These are phyloP conservation scores for Hanleya hanleyi DNA, from an alignment of 2,888 invertebrate species.

Conservation along the genomic window DNA sequence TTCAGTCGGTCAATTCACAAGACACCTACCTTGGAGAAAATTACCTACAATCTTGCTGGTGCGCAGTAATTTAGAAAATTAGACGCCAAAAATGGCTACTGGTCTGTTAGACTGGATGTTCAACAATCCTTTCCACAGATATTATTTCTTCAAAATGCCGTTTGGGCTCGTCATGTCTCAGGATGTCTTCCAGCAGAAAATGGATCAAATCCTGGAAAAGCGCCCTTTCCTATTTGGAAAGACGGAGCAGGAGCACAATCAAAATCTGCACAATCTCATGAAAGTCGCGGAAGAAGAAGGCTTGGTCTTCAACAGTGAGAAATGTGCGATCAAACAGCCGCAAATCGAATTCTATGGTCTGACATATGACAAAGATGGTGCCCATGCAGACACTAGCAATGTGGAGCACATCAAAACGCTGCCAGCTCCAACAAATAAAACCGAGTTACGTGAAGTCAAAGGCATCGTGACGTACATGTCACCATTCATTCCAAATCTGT, in stretches of 20 bases:
- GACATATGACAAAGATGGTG: too few relatives aligned
- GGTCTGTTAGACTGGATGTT: slow-evolving; percentile 35
- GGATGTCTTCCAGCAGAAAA: slow-evolving; percentile 30
- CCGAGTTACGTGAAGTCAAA: not conserved
- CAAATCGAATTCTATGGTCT: too few relatives aligned
- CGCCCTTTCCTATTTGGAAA: slow-evolving; percentile 24
- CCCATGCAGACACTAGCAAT: too few relatives aligned
- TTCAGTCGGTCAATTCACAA: too few relatives aligned
- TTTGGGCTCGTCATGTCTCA: slow-evolving; percentile 29
- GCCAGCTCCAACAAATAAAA: not conserved
- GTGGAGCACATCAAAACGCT: too few relatives aligned
- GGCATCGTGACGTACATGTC: not conserved
- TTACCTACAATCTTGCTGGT: slow-evolving; percentile 6
- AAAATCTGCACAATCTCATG: not conserved
- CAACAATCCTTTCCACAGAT: slow-evolving; percentile 26
- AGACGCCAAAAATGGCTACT: slow-evolving; percentile 42
- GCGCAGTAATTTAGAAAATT: slow-evolving; percentile 36
- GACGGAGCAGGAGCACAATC: slow-evolving; percentile 32
- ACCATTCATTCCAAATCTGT: too few relatives aligned
- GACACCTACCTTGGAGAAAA: too few relatives aligned
- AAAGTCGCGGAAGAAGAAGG: not conserved
- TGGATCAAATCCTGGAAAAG: slow-evolving; percentile 21
- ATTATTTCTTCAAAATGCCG: slow-evolving; percentile 23
- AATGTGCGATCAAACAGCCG: too few relatives aligned
- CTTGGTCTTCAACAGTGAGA: not conserved